Evolutionary conservation across 2,797 vertebrate species (phyloP), one percentile per base, ranked within the genome.

Genomic region (Malacoctenus gilli): DNA sequence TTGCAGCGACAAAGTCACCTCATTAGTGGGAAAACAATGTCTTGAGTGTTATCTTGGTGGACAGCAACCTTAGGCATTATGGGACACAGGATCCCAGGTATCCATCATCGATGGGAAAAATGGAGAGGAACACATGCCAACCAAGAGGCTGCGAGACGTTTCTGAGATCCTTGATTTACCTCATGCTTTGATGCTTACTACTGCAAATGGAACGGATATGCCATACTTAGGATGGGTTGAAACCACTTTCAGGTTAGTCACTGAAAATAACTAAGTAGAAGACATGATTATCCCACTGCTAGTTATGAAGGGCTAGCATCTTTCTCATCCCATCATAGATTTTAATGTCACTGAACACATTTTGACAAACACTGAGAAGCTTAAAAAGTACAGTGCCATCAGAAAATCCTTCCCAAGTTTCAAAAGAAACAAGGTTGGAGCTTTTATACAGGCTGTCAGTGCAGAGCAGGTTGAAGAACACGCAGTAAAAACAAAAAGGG

Each of bases 1-100:
- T 9, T 10, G 7, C 2, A 3, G 2, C 5, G 9, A 38, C 6
- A 38, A 8, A 38, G 36, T 38, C 36, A 18, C 35, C 11, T 32
- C 23, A 3, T 20, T 68, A 20, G 56, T 63, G 1, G 51, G 72
- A 7, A 54, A 3, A 5, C 52, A 67, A 21, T 66, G 64, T 32
- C 41, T 77, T 5, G 32, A 43, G 2, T 75, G 66, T 38, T 18
- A 10, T 4, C 36, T 38, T 8, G 9, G 3, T 16, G 15, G 15
- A 1, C 15, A 16, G 3, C 15, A 9, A 18, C 15, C 18, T 9
- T 16, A 38, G 11, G 36, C 7, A 3, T 10, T 38, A 18, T 38
- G 36, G 36, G 36, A 38, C 36, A 18, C 36, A 19, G 36, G 36
- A 1, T 38, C 36, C 4, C 15, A 38, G 16, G 37, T 38, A 1